Percentiles rank a stretch among this genome's conserved stretches.
Evolutionary conservation across 2,888 invertebrate species (phyloP).

Genomic region (Teinopalpus imperialis): DNA sequence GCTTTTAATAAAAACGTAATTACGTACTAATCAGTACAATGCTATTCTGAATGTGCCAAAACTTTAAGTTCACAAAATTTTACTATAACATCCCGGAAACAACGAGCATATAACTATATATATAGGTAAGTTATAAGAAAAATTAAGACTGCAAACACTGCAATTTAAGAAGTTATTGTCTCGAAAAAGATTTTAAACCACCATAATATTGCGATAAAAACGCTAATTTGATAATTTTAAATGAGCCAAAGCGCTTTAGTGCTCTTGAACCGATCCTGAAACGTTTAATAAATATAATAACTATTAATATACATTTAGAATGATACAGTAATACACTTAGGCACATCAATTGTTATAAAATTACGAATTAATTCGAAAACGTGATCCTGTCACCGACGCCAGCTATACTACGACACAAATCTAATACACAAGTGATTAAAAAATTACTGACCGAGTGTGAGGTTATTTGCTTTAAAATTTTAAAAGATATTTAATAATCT

Average conservation of each 20-base stretch:
- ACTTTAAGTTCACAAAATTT: conserved; percentile 18
- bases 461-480: conserved; percentile 44
- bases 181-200: conserved; percentile 51
- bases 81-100: too few species aligned
- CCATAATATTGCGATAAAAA: conserved; percentile 39
- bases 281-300: conserved; percentile 53
- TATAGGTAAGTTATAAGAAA: conserved; percentile 19
- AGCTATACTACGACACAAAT: conserved; percentile 65
- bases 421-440: conserved; percentile 61
- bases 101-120: conserved; percentile 12
- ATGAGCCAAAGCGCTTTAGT: conserved; percentile 30
- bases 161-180: conserved; percentile 53
- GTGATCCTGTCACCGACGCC: conserved; percentile 66
- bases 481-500: conserved; percentile 33
- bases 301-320: conserved; percentile 67
- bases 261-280: conserved; percentile 42
- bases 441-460: conserved; percentile 44
- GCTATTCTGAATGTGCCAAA: conserved; percentile 28
- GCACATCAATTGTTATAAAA: conserved; percentile 83
- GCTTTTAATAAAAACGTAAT: conserved; percentile 49
- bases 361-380: conserved; percentile 76
- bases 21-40: conserved; percentile 52
- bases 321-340: conserved; percentile 79
- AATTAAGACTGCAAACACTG: conserved; percentile 34
- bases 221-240: conserved; percentile 35